Conservation (phyloP, 2,888 invertebrate species). For the Agrochola macilenta region DNA sequence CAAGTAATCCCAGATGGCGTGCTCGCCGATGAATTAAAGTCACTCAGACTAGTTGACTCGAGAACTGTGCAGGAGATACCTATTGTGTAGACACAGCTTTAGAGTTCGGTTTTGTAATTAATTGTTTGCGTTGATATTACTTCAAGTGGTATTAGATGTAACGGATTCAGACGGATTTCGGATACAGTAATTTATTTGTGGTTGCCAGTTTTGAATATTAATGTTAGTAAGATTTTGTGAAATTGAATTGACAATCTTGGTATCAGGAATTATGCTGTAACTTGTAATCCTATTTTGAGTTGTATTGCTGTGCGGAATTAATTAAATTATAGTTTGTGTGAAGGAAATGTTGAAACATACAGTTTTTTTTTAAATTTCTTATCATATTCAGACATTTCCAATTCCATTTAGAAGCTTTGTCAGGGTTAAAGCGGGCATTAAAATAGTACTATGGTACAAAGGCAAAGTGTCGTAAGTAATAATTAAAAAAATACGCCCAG, state of each 20-base stretch:
- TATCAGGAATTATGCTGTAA: constrained; percentile 59
- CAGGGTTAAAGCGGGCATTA: no score
- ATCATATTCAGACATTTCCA: not conserved
- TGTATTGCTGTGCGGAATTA: constrained; percentile 42
- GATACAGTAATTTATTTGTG: constrained; percentile 63
- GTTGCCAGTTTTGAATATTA: constrained; percentile 63
- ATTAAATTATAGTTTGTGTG: constrained; percentile 35
- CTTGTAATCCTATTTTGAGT: constrained; percentile 52
- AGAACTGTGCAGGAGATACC: constrained; percentile 68
- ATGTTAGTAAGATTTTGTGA: constrained; percentile 58
- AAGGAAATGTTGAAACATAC: constrained; percentile 2
- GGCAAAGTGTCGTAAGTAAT: not conserved
- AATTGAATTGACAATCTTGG: constrained; percentile 65
- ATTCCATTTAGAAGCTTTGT: not conserved
- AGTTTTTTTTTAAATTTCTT: not conserved
- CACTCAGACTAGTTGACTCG: constrained; percentile 78
- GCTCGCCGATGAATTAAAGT: constrained; percentile 81
- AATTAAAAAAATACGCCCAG: not conserved
- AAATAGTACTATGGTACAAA: not conserved
- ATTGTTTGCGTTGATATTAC: constrained; percentile 67
- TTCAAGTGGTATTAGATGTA: constrained; percentile 63
- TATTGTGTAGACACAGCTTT: constrained; percentile 70
- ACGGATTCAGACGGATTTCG: constrained; percentile 62
- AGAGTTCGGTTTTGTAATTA: constrained; percentile 66
- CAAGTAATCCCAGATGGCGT: constrained; percentile 85